phyloP scores from a whole-genome alignment of 2,888 invertebrate species.

The Agriopis aurantiaria region DNA sequence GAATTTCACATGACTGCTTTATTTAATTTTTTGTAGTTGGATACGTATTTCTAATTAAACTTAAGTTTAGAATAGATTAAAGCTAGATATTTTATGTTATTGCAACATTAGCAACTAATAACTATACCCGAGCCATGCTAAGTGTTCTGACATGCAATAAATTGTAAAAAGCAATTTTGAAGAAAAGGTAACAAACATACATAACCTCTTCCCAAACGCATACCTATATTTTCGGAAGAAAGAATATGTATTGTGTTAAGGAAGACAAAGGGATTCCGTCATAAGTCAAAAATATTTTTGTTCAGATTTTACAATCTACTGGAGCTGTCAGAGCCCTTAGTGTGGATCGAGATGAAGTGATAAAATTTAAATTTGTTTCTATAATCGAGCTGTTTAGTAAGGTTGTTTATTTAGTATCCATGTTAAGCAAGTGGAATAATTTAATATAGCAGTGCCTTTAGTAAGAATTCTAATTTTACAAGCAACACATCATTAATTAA shows the following conservation, averaged over 20 bases:
- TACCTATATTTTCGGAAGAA: no score
- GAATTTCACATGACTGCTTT: constrained; percentile 15
- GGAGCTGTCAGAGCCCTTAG: no score
- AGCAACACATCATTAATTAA: constrained; percentile 3
- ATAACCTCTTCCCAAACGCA: neutral
- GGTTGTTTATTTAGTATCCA: constrained; percentile 18
- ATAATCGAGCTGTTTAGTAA: constrained; percentile 17
- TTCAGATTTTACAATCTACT: no score
- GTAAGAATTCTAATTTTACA: neutral
- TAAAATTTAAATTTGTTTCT: neutral
- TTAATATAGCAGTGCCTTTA: constrained; percentile 26
- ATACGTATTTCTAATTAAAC: constrained; percentile 9
- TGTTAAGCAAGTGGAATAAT: constrained; percentile 15
- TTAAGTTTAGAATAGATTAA: constrained; percentile 17
- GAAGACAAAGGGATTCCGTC: no score
- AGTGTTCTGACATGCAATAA: no score
- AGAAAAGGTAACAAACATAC: neutral
- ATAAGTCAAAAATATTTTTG: no score
- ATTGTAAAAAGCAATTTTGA: neutral
- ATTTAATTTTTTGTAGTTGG: constrained; percentile 13
- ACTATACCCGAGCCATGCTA: neutral
- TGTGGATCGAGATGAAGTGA: no score
- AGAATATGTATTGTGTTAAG: no score
- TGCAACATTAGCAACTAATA: constrained; percentile 12
- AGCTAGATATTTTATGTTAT: constrained; percentile 13